Evolutionary conservation across 2,888 invertebrate genomes (phyloP).

Genomic region (Sphaerophoria taeniata): DNA sequence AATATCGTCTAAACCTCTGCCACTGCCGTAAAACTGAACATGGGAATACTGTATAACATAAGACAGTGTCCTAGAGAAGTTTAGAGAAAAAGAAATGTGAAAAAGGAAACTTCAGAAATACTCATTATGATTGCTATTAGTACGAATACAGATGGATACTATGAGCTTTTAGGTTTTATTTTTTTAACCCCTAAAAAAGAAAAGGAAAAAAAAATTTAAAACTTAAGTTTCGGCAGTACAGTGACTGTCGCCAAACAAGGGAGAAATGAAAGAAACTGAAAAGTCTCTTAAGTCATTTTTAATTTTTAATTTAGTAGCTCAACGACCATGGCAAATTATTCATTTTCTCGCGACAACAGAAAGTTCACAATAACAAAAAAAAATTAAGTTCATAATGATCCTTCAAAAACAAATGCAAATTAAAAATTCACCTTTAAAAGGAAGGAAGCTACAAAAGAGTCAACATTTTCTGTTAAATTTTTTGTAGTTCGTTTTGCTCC

Average conservation of each 20-base stretch:
- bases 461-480: not conserved
- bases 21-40: too few species aligned
- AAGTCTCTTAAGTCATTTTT: slow-evolving; percentile 51
- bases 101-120: slow-evolving; percentile 28
- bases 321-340: not conserved
- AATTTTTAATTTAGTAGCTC: slow-evolving; percentile 61
- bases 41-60: slow-evolving; percentile 32
- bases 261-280: not conserved
- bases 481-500: not conserved
- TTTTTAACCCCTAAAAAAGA: not conserved
- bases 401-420: too few species aligned
- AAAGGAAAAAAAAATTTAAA: not conserved
- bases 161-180: slow-evolving; percentile 3
- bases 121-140: slow-evolving; percentile 52
- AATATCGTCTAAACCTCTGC: too few species aligned
- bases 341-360: not conserved
- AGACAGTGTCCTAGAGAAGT: slow-evolving; percentile 14
- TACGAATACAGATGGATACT: slow-evolving; percentile 22
- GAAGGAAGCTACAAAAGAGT: not conserved
- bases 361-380: too few species aligned
- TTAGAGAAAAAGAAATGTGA: slow-evolving; percentile 2
- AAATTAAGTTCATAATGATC: too few species aligned
- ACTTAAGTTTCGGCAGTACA: slow-evolving; percentile 37
- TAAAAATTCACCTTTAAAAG: too few species aligned
- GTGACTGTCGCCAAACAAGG: not conserved